A percentile compares a stretch with the other conserved stretches of the same genome.
Evolutionary conservation across 2,888 invertebrate species (phyloP).

Genomic region (Cerceris ruficornis): DNA sequence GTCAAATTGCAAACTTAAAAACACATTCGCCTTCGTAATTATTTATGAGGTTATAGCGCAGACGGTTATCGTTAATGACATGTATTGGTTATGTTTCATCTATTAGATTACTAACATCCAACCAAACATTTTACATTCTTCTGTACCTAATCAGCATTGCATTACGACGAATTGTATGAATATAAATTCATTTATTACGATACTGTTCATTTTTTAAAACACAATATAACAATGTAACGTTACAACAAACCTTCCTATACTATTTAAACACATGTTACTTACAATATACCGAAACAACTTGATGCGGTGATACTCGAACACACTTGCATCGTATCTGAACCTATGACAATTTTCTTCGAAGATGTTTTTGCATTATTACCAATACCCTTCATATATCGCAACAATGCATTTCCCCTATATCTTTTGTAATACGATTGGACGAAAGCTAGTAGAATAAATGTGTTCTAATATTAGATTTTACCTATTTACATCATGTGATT

Average conservation of each 20-base stretch:
- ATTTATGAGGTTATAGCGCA: slow-evolving; percentile 27
- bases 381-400: slow-evolving; percentile 1
- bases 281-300: slow-evolving; percentile 7
- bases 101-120: slow-evolving; percentile 38
- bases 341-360: slow-evolving; percentile 7
- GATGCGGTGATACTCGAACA: slow-evolving; percentile 19
- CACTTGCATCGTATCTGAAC: neutral
- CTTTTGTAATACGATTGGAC: slow-evolving; percentile 20
- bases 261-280: slow-evolving; percentile 2
- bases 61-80: slow-evolving; percentile 27
- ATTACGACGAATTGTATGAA: neutral
- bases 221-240: slow-evolving; percentile 3
- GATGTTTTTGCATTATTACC: slow-evolving; percentile 6
- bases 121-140: slow-evolving; percentile 24
- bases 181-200: neutral
- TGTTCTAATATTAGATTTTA: slow-evolving; percentile 17
- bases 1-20: slow-evolving; percentile 4
- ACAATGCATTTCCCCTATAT: slow-evolving; percentile 29
- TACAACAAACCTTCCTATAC: neutral
- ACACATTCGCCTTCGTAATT: slow-evolving; percentile 1
- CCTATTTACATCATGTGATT: slow-evolving; percentile 8
- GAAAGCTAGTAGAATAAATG: slow-evolving; percentile 21
- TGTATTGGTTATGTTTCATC: slow-evolving; percentile 49
- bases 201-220: neutral
- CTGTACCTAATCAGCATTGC: slow-evolving; percentile 22